Evolutionary conservation across 1,140 invertebrate species (phyloP), one percentile per base, ranked within the genome.

Genomic region (Pseudobourletiella spinata): DNA sequence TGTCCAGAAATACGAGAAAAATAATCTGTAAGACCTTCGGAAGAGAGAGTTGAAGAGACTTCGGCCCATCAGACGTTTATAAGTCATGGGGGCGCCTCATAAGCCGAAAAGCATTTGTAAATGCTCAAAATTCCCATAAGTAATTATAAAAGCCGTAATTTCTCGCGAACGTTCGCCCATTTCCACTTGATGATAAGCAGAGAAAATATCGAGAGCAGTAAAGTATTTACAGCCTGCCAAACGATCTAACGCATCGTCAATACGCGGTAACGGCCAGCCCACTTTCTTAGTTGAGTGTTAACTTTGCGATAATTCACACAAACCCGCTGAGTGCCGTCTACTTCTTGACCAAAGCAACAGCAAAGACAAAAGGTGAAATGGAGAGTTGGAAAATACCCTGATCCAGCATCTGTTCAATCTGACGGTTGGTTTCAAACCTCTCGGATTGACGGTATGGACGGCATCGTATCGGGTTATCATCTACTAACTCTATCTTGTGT

Each of bases 1-100:
- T 74, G 64, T 83, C 81, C 0, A 82, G 55, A 64, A 79, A 82
- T 0, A 73, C 67, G 43, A 74, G 68, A 57, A 58, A 75, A 78
- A 25, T 72, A 8, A 4, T 18, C 15, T 46, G 6, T 14, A 46
- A 14, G 18, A 6, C 6, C 6, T 4, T 18, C 44, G 6, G 32
- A 15, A 8, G 24, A n/a, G n/a, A n/a, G n/a, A n/a, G n/a, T n/a
- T n/a, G n/a, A n/a, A n/a, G n/a, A n/a, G n/a, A n/a, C n/a, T 8
- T 3, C 24, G 50, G 3, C 20, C n/a, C 28, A n/a, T 22, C 15
- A 30, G 28, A 6, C 70, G 51, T 60, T 77, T 75, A 55, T 74
- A 76, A 32, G 72, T 70, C 2, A 63, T 59, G 0, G 72, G 70
- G 16, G 71, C 71, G n/a, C 71, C 66, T 1, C 68, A 67, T 1